phyloP scores from a whole-genome alignment of 2,888 invertebrate genomes.

The Drosophila colorata region DNA sequence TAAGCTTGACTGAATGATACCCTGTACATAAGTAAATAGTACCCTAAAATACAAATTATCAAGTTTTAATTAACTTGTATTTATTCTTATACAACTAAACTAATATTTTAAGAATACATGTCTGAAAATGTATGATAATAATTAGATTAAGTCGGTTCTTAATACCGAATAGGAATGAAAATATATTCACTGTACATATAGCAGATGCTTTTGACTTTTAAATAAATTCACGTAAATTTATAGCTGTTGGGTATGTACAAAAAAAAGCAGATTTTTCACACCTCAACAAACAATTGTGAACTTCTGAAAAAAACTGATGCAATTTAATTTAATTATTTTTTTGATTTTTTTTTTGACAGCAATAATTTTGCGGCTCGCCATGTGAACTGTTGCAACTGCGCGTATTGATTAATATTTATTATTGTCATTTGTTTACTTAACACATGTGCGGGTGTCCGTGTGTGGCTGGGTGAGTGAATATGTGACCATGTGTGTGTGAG shows the following conservation, averaged over 20 bases:
- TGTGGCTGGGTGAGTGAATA: neutral
- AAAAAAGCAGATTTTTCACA: constrained; percentile 7
- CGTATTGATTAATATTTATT: constrained; percentile 25
- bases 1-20: too few relatives aligned
- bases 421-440: constrained; percentile 17
- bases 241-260: constrained; percentile 2
- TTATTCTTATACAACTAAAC: too few relatives aligned
- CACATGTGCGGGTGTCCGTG: constrained; percentile 5
- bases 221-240: too few relatives aligned
- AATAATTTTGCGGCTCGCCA: neutral
- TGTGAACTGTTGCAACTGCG: neutral
- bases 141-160: too few relatives aligned
- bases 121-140: too few relatives aligned
- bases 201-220: too few relatives aligned
- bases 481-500: neutral
- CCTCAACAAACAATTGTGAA: constrained; percentile 19
- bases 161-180: too few relatives aligned
- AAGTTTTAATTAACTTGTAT: too few relatives aligned
- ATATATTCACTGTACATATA: too few relatives aligned
- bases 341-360: constrained; percentile 4
- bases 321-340: constrained; percentile 3
- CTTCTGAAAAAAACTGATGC: neutral
- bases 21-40: too few relatives aligned
- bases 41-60: too few relatives aligned
- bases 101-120: too few relatives aligned